Evolutionary conservation across 2,797 vertebrate species (phyloP), one percentile per base, ranked within the genome.

Genomic region (Gambelia wislizenii): DNA sequence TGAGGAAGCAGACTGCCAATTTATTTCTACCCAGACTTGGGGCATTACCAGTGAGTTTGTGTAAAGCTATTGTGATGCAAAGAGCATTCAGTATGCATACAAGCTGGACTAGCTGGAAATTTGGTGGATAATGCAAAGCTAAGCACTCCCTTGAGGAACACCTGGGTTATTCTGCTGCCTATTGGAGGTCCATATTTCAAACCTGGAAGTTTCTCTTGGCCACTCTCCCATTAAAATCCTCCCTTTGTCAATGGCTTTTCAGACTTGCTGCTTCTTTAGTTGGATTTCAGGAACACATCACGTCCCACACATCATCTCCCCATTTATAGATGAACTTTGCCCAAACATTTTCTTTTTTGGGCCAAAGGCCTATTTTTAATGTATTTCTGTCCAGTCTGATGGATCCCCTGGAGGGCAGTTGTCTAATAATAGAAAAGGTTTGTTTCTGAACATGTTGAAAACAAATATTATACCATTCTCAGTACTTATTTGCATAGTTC

Each of bases 11-110:
- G 94, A 88, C 92, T 93, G 95, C 91, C 96, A 91, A 92, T 95
- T 95, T 96, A 97, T 95, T 97, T 96, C 96, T 95, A 92, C 76
- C 76, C 83, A 88, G 94, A 95, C 94, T 96, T 69, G 77, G 94
- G 95, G 92, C 89, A 95, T 89, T 93, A 86, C 83, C 49, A 70
- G 67, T 87, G 39, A 10, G 86, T 27, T 88, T 25, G 27, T 95
- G 90, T 95, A 95, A 94, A 95, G 90, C 90, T 94, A 82, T 84
- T 89, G 89, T 94, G 89, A 92, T 89, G 76, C 85, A 91, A 90
- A 89, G 93, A 95, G 92, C 80, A 88, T 84, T 69, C 49, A 86
- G 56, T 89, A 7, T 74, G 39, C 83, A 79, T 84, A 25, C 89
- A 74, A 90, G 5, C 86, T 89, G 85, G 77, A 88, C 88, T 67